A percentile compares a stretch with the other conserved stretches of the same genome.
Evolutionary conservation across 1,140 invertebrate genomes (phyloP).

Genomic region (Oryzaephilus surinamensis): DNA sequence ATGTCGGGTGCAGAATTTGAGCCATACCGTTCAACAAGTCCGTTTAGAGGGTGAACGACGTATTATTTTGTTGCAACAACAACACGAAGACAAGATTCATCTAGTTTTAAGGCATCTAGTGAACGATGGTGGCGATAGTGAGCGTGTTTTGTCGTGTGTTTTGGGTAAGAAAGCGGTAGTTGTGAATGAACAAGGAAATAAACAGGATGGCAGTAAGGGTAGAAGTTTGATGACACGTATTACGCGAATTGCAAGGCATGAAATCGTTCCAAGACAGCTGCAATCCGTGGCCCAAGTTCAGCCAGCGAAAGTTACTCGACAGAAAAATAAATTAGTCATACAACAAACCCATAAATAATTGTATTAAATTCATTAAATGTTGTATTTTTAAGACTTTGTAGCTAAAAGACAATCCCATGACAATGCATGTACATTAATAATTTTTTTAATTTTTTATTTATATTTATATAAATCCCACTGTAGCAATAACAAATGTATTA

Average conservation of each 20-base stretch:
- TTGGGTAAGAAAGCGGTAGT: slow-evolving; percentile 14
- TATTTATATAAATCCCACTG: neutral
- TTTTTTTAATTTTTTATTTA: no score
- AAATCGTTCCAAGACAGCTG: slow-evolving; percentile 44
- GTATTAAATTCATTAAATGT: neutral
- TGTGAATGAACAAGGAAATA: neutral
- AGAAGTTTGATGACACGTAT: slow-evolving; percentile 27
- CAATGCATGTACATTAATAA: slow-evolving; percentile 7
- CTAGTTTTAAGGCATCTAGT: slow-evolving; percentile 49
- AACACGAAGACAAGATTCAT: slow-evolving; percentile 51
- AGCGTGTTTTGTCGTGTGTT: slow-evolving; percentile 18
- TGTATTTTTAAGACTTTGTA: no score
- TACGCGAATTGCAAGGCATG: slow-evolving; percentile 27
- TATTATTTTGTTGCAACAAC: slow-evolving; percentile 44
- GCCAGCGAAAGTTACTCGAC: slow-evolving; percentile 60
- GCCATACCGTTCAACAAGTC: slow-evolving; percentile 45
- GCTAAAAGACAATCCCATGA: no score
- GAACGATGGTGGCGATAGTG: slow-evolving; percentile 13
- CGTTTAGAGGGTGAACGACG: slow-evolving; percentile 46
- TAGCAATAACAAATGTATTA: no score
- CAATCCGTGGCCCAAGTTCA: slow-evolving; percentile 45
- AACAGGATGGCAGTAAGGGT: neutral
- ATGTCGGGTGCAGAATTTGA: slow-evolving; percentile 40
- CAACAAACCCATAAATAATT: slow-evolving; percentile 41
- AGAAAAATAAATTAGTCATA: slow-evolving; percentile 67